A percentile compares a stretch with the other conserved stretches of the same genome.
phyloP scores from a whole-genome alignment of 2,797 vertebrate genomes.

The Danionella dracula region DNA sequence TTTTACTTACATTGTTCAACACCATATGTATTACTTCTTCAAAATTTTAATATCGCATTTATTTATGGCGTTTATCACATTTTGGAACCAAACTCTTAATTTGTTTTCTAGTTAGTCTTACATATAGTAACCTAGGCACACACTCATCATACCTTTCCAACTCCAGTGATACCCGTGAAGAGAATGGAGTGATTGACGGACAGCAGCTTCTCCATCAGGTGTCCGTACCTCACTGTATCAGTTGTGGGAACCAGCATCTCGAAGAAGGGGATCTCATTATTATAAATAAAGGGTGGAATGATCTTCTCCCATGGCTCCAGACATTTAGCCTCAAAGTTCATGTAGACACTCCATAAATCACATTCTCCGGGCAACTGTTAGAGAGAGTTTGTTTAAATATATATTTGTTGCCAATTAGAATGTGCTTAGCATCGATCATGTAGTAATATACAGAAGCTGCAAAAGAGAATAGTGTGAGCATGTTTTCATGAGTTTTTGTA shows the following conservation, averaged over 20 bases:
- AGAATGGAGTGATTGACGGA: constrained; percentile 77
- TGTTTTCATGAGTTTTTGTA: too few species aligned
- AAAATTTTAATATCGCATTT: too few species aligned
- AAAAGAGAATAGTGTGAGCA: too few species aligned
- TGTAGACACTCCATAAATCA: constrained; percentile 74
- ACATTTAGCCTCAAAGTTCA: constrained; percentile 72
- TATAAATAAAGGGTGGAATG: constrained; percentile 76
- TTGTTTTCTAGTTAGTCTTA: too few species aligned
- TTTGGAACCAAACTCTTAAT: too few species aligned
- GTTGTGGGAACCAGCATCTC: constrained; percentile 85
- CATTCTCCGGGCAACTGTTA: constrained; percentile 71
- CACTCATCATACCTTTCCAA: constrained; percentile 76
- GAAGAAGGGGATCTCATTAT: constrained; percentile 74
- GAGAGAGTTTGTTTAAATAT: background rate
- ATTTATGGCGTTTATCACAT: too few species aligned
- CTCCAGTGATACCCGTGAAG: constrained; percentile 81
- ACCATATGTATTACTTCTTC: too few species aligned
- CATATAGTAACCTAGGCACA: too few species aligned
- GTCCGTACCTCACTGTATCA: constrained; percentile 82
- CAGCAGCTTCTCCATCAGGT: constrained; percentile 83
- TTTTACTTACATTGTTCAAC: too few species aligned
- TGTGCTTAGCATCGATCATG: too few species aligned
- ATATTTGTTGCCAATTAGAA: background rate
- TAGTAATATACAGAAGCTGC: too few species aligned
- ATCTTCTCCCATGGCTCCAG: constrained; percentile 78